phyloP scores from a whole-genome alignment of 2,797 vertebrate species.

The Eutrigla gurnardus region DNA sequence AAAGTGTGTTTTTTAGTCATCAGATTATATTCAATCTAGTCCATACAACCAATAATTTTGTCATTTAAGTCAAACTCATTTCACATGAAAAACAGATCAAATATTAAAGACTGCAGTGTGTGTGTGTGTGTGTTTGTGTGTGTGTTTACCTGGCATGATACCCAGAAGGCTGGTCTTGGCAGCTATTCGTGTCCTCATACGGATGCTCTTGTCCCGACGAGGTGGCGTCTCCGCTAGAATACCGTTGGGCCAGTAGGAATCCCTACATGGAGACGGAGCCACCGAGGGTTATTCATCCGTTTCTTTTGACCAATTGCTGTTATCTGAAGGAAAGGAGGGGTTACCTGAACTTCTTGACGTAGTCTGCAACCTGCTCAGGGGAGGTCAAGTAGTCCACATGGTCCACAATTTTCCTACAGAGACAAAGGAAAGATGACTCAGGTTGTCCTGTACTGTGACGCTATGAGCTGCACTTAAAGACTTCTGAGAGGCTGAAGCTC shows the following conservation, averaged over 20 bases:
- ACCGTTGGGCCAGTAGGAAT: slow-evolving; percentile 98
- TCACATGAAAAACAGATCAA: too few relatives aligned
- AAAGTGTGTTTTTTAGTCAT: too few relatives aligned
- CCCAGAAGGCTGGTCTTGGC: slow-evolving; percentile 96
- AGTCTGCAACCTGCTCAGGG: slow-evolving; percentile 97
- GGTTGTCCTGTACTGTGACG: neutral
- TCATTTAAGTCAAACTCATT: too few relatives aligned
- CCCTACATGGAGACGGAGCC: slow-evolving; percentile 78
- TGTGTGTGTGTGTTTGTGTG: slow-evolving; percentile 11
- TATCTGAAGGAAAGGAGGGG: neutral
- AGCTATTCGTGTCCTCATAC: slow-evolving; percentile 96
- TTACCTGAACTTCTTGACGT: slow-evolving; percentile 98
- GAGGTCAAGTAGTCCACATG: slow-evolving; percentile 98
- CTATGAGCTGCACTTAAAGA: neutral
- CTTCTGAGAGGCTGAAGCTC: neutral
- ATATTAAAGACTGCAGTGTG: neutral
- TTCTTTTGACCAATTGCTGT: slow-evolving; percentile 6
- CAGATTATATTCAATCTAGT: too few relatives aligned
- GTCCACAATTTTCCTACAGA: slow-evolving; percentile 97
- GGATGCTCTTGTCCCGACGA: slow-evolving; percentile 91
- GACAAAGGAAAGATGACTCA: slow-evolving; percentile 43
- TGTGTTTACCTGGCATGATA: slow-evolving; percentile 93
- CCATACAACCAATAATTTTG: too few relatives aligned
- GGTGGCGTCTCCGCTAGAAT: slow-evolving; percentile 96
- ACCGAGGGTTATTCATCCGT: slow-evolving; percentile 8